Evolutionary conservation across 30 jellyfish, hydroid and myxozoan genomes (phyloP), one percentile per base, ranked within the genome.

Genomic region (Cassiopea xamachana): DNA sequence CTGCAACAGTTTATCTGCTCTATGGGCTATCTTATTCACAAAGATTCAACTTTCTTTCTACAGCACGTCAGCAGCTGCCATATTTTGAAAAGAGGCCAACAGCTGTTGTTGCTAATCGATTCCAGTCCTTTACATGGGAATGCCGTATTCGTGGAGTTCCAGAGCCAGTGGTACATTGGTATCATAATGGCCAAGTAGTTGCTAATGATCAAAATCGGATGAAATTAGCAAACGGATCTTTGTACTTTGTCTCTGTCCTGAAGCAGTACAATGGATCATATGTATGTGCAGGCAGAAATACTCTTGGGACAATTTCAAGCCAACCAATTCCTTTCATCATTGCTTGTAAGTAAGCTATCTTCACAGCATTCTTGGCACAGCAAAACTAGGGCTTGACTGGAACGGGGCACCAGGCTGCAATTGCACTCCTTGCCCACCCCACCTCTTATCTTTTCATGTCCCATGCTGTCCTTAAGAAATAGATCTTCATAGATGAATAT

Each of bases 71-170:
- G 71, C 83, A 73, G 69, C 76, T 16, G n/a, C 98, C 98, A 1
- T 92, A 92, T 60, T 92, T 92, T 80, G 95, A 86, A 88, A 80
- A 61, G 58, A 80, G 92, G 80, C 98, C 98, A 70, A 58, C 83
- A 48, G 7, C 81, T 39, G 73, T 51, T 0, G 89, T 87, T 17
- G 98, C 85, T 16, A 80, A 50, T 13, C 60, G 95, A 73, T 50
- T 60, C 60, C 95, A 51, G 43, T 79, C 90, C 18, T 94, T 62
- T 16, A 79, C 86, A 13, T 86, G 92, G 93, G 61, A 83, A 1
- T 92, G 98, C 68, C 75, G 71, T 9, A 86, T 92, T 7, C 90
- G 92, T 14, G 98, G 98, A 2, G 79, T 74, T 13, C 98, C 98
- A 7, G 84, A 62, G 89, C 98, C 98, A 50, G 17, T 81, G 5